Evolutionary conservation across 2,113 vertebrate genomes (phyloP), one percentile per base, ranked within the genome.

Genomic region (Gila orcuttii): DNA sequence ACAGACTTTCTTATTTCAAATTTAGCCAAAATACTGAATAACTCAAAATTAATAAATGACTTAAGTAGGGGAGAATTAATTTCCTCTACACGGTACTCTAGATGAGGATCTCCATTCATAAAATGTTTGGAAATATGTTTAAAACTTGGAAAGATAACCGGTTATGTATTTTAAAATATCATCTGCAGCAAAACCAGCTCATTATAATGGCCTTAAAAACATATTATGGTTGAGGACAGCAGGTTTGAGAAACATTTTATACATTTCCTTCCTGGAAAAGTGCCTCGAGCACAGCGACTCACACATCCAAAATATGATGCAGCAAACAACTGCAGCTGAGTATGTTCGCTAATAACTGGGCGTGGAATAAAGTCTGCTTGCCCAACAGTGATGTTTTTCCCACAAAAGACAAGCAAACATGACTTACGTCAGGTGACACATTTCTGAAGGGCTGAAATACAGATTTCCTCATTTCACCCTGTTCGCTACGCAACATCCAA

Each of bases 311-410:
- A 8, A 17, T 0, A 64, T 9, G 19, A 64, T 9, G 19, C 66
- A 36, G 66, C 66, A 36, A 4, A 36, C 17, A 36, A 10, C 31
- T 25, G 0, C 2, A 68, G 6, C 31, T 36, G 64, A 33, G 31
- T 31, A 9, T 19, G 6, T 21, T 17, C 31, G 25, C 13, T 68
- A 19, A 19, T 19, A 19, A 36, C 31, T 68, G 66, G 31, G 31
- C 64, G 64, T 36, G 64, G 15, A 6, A 23, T 21, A 23, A 42
- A 42, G 42, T 42, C 59, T 25, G 9, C 23, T 0, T 36, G 2
- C 21, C 21, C 4, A 9, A 1, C 55, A 3, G 2, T 0, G 21
- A 6, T n/a, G 10, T 2, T 2, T 12, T 1, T 4, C 12, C 11
- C 36, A n/a, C 36, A 5, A 71, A 36, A 71, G 10, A 12, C 36